phyloP scores from a whole-genome alignment of 2,113 vertebrate species.

The Oncorhynchus keta region DNA sequence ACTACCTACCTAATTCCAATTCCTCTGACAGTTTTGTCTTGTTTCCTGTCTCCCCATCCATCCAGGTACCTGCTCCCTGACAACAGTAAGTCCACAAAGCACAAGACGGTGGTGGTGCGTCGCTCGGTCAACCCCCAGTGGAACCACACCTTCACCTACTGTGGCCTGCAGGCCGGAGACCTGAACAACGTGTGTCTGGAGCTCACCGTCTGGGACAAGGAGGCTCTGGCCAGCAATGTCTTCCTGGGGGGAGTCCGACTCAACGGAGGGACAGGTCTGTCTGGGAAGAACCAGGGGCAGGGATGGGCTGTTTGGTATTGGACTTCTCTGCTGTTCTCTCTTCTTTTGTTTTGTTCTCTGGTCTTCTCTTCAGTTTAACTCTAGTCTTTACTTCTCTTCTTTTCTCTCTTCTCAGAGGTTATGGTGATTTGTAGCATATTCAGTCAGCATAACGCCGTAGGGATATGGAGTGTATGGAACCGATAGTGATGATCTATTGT shows the following conservation, averaged over 20 bases:
- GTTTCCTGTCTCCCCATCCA: neutral
- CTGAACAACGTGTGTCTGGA: slow-evolving; percentile 89
- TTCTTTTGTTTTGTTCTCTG: neutral
- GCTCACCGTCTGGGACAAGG: slow-evolving; percentile 96
- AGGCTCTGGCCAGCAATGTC: slow-evolving; percentile 91
- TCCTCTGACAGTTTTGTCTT: neutral
- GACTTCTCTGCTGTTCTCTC: neutral
- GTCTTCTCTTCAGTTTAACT: neutral
- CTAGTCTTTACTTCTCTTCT: neutral
- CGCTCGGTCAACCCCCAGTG: slow-evolving; percentile 91
- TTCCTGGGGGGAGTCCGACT: slow-evolving; percentile 93
- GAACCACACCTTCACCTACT: slow-evolving; percentile 94
- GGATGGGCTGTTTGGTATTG: neutral
- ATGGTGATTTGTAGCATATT: too few species aligned
- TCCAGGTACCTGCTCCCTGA: slow-evolving; percentile 92
- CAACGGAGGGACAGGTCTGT: slow-evolving; percentile 85
- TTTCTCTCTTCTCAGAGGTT: neutral
- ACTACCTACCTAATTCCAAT: too few species aligned
- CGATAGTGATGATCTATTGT: slow-evolving; percentile 1
- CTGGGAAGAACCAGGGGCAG: too few species aligned
- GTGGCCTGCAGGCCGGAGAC: slow-evolving; percentile 83
- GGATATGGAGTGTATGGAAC: slow-evolving; percentile 1
- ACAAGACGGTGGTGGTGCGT: slow-evolving; percentile 90
- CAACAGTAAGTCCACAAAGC: slow-evolving; percentile 92
- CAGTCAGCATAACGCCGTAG: too few species aligned